phyloP scores from a whole-genome alignment of 2,888 invertebrate species.

The Euzetes globulus region DNA sequence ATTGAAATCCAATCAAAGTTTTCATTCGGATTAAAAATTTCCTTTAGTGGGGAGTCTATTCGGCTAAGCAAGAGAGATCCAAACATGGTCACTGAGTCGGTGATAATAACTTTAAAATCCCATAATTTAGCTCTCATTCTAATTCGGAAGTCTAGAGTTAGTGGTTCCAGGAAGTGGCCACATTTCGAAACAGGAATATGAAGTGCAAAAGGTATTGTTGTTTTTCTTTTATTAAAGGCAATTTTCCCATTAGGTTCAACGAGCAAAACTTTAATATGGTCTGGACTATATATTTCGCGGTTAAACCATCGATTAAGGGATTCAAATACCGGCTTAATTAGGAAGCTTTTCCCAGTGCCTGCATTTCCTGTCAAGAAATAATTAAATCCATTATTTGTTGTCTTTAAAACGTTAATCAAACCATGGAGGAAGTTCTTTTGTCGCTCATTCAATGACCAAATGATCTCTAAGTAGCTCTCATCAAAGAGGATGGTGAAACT shows the following conservation, averaged over 20 bases:
- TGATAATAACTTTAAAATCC: slow-evolving; percentile 41
- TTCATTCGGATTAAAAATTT: slow-evolving; percentile 43
- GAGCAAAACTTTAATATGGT: slow-evolving; percentile 32
- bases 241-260: slow-evolving; percentile 43
- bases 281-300: neutral
- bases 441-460: neutral
- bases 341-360: slow-evolving; percentile 42
- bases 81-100: slow-evolving; percentile 40
- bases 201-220: slow-evolving; percentile 43
- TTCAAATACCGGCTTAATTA: slow-evolving; percentile 40
- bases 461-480: neutral
- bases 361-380: slow-evolving; percentile 41
- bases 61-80: slow-evolving; percentile 42
- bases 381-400: neutral
- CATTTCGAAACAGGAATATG: too few relatives aligned
- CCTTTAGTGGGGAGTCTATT: slow-evolving; percentile 44
- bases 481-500: neutral
- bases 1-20: slow-evolving; percentile 45
- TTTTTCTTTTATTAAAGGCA: slow-evolving; percentile 43
- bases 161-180: too few relatives aligned
- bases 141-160: too few relatives aligned
- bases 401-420: neutral
- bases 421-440: neutral
- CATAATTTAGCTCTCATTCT: too few relatives aligned
- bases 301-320: neutral